phyloP scores from a whole-genome alignment of 2,113 vertebrate genomes.

The Jacana jacana region DNA sequence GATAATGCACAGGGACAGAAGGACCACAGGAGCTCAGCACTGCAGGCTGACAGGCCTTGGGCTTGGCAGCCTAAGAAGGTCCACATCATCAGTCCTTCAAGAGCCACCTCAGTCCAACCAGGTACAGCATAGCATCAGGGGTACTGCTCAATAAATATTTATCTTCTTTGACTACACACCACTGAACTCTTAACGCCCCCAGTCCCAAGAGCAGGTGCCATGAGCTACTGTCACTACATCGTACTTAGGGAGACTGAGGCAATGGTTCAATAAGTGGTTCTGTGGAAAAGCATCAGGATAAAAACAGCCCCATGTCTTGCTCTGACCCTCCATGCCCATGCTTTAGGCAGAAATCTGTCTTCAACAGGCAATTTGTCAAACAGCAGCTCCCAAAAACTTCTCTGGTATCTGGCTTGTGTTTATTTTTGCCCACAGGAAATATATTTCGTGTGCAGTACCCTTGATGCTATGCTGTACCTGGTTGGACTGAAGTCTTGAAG shows the following conservation, averaged over 20 bases:
- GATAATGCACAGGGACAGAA: background rate
- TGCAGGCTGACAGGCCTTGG: background rate
- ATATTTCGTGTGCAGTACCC: too few relatives aligned
- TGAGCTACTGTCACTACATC: background rate
- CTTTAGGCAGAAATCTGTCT: background rate
- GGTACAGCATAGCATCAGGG: rapidly evolving
- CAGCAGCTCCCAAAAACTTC: background rate
- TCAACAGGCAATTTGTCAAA: background rate
- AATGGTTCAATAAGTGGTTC: background rate
- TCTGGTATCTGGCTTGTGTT: background rate
- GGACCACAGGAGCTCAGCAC: rapidly evolving
- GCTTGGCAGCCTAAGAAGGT: background rate
- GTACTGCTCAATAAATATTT: background rate
- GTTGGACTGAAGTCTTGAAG: too few relatives aligned
- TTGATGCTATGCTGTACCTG: too few relatives aligned
- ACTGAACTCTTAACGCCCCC: background rate
- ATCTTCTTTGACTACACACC: background rate
- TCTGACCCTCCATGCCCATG: background rate
- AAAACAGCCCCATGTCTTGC: background rate
- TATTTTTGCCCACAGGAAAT: background rate
- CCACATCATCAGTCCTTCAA: background rate
- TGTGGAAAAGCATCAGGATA: background rate
- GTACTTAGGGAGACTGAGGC: background rate
- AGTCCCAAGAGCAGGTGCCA: background rate
- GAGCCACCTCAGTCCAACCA: background rate